phyloP scores from a whole-genome alignment of 2,888 invertebrate species.

The Rapana venosa region DNA sequence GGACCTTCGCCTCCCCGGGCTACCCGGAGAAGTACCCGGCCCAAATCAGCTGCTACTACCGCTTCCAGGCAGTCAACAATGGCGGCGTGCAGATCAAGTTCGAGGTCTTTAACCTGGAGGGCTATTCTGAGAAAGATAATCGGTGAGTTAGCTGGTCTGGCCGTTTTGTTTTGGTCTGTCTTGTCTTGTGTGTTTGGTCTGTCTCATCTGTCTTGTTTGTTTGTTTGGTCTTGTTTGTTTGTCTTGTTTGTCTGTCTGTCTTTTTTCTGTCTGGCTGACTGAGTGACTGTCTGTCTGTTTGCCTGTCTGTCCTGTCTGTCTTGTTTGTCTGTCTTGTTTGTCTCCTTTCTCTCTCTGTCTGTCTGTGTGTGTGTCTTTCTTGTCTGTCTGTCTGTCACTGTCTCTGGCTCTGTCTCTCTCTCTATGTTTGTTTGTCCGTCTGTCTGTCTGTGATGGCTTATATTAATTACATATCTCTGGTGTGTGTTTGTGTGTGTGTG shows the following conservation, averaged over 20 bases:
- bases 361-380: conserved; percentile 22
- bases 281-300: background rate
- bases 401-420: background rate
- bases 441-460: background rate
- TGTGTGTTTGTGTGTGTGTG: no score
- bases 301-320: background rate
- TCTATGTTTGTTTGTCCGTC: background rate
- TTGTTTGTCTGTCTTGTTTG: no score
- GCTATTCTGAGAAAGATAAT: conserved; percentile 57
- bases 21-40: conserved; percentile 66
- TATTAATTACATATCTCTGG: no score
- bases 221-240: no score
- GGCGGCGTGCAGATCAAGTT: conserved; percentile 72
- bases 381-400: background rate
- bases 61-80: conserved; percentile 67
- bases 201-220: no score
- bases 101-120: conserved; percentile 69
- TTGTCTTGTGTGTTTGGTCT: no score
- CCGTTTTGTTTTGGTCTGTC: no score
- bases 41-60: conserved; percentile 67
- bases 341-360: background rate
- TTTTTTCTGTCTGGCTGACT: background rate
- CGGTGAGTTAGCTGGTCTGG: conserved; percentile 46
- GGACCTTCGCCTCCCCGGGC: conserved; percentile 71
- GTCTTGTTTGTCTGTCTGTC: background rate